These are phyloP conservation scores for Sphecodes monilicornis DNA, from an alignment of 2,888 invertebrate species.

Conservation along the genomic window DNA sequence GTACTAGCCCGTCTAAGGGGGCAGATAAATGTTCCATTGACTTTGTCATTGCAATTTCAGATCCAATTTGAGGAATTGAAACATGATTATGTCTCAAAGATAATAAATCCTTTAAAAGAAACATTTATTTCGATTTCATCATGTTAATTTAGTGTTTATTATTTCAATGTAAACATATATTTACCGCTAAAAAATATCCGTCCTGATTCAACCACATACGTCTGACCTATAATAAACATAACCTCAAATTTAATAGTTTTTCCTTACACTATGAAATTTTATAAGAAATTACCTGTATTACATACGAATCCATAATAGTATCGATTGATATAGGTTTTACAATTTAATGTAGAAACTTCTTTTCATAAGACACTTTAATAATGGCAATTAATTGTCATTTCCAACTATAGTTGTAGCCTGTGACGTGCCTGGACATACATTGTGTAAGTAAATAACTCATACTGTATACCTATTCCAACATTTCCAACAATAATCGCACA, in stretches of 20 bases:
- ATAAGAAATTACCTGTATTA: conserved; percentile 73
- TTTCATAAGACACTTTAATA: not conserved
- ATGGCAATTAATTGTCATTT: not conserved
- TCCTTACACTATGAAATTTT: not conserved
- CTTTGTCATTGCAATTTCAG: conserved; percentile 77
- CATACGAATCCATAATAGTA: conserved; percentile 75
- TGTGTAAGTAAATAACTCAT: no score
- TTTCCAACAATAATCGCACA: no score
- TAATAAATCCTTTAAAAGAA: conserved; percentile 75
- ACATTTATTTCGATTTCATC: conserved; percentile 23
- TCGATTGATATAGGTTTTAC: not conserved
- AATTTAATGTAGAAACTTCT: conserved; percentile 5
- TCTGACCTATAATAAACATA: conserved; percentile 74
- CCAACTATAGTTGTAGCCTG: not conserved
- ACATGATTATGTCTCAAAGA: conserved; percentile 78
- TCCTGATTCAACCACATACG: conserved; percentile 80
- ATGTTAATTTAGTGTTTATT: not conserved
- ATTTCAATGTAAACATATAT: conserved; percentile 27
- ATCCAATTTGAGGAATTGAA: conserved; percentile 73
- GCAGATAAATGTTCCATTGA: conserved; percentile 77
- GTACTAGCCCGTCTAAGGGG: conserved; percentile 80
- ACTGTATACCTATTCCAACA: not conserved
- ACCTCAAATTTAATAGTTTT: conserved; percentile 32
- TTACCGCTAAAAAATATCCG: conserved; percentile 80
- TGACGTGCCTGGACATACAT: no score